Percentiles rank a stretch among this genome's conserved stretches.
Evolutionary conservation across 2,888 invertebrate genomes (phyloP).

Genomic region (Macaria liturata): DNA sequence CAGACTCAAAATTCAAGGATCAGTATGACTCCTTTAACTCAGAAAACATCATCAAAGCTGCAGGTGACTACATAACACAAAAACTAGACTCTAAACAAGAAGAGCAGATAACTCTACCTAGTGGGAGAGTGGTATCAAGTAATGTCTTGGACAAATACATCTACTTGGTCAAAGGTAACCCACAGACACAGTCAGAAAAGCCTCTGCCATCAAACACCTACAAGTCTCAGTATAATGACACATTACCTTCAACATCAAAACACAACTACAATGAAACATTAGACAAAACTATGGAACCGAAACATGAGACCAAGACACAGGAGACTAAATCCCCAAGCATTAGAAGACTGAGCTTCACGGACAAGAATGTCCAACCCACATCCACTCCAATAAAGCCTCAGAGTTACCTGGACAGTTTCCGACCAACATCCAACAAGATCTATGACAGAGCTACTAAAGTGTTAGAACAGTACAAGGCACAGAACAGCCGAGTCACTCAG

Average conservation of each 20-base stretch:
- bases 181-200: constrained; percentile 46
- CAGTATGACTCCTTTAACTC: constrained; percentile 45
- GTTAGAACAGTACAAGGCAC: constrained; percentile 70
- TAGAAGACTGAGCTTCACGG: constrained; percentile 64
- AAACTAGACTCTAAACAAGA: constrained; percentile 56
- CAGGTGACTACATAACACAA: constrained; percentile 68
- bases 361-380: constrained; percentile 71
- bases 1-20: constrained; percentile 58
- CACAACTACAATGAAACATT: constrained; percentile 10
- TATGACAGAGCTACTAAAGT: constrained; percentile 72
- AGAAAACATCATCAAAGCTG: constrained; percentile 70
- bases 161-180: constrained; percentile 68
- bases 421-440: constrained; percentile 72
- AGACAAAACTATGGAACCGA: constrained; percentile 32
- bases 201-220: constrained; percentile 32
- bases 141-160: constrained; percentile 73
- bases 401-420: constrained; percentile 49
- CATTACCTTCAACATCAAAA: too few relatives aligned
- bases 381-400: constrained; percentile 68
- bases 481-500: constrained; percentile 53
- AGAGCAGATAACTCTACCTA: constrained; percentile 59
- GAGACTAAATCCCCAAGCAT: constrained; percentile 59
- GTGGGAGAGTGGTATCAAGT: constrained; percentile 62
- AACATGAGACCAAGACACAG: constrained; percentile 34
- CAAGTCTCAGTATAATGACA: constrained; percentile 26